Conservation (phyloP, 2,797 vertebrate genomes). For the Epinephelus coioides region DNA sequence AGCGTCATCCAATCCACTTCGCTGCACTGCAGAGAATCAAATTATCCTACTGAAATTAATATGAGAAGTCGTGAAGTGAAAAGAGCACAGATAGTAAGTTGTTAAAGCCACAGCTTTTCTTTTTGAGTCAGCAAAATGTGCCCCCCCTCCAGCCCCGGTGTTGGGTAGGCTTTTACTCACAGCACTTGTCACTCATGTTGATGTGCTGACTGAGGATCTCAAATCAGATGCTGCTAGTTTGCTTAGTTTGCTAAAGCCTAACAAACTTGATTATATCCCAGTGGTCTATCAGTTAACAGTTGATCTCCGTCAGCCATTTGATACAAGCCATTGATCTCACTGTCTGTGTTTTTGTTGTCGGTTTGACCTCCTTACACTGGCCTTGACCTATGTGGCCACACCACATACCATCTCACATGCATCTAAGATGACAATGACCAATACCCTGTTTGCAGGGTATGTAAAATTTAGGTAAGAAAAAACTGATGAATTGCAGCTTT, state of each 20-base stretch:
- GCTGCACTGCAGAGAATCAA: slow-evolving; percentile 31
- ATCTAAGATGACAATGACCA: no score
- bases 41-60: slow-evolving; percentile 26
- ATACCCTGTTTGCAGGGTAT: no score
- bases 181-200: slow-evolving; percentile 18
- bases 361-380: background rate
- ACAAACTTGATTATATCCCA: background rate
- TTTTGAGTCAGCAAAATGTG: slow-evolving; percentile 17
- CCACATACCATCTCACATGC: no score
- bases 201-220: background rate
- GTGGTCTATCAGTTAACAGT: background rate
- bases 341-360: background rate
- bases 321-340: background rate
- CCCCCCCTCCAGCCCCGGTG: background rate
- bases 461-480: no score
- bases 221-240: background rate
- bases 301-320: background rate
- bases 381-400: no score
- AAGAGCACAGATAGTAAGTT: background rate
- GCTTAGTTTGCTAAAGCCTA: background rate
- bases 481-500: no score
- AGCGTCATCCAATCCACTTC: slow-evolving; percentile 35
- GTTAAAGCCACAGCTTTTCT: slow-evolving; percentile 25
- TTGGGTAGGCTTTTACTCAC: background rate
- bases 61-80: slow-evolving; percentile 22